Evolutionary conservation across 2,797 vertebrate genomes (phyloP), one percentile per base, ranked within the genome.

Genomic region (Bryconaethiops microstoma): DNA sequence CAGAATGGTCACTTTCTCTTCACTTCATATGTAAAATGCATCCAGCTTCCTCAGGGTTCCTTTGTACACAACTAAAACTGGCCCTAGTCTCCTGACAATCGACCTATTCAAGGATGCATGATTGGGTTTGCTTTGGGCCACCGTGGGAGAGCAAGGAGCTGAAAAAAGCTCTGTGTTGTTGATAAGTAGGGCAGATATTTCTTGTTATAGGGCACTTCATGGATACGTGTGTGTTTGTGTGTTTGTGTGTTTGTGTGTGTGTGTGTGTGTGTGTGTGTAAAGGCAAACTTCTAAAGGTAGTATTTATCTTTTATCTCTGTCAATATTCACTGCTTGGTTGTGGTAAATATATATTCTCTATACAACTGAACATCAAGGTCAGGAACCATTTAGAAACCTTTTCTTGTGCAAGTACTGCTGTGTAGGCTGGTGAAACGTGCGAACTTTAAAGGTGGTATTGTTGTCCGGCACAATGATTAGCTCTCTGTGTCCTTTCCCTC

Each of bases 71-170:
- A 72, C 54, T 64, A 74, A 35, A 73, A 78, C 81, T 78, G 67
- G 74, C 57, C 73, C 40, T 39, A 81, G 67, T 50, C 45, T 64
- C 45, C 4, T 12, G 77, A 87, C 86, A 87, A 85, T 85, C 10
- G 48, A 35, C 75, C 65, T 82, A 85, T 87, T 87, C 74, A 85
- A 59, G 40, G 78, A 25, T 23, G 19, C 3, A 59, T 67, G 82
- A 82, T 82, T 82, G 73, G 74, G 76, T 81, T 86, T 84, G 78
- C 48, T 63, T 84, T 65, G 19, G 69, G 59, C 40, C 39, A 42
- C 55, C 1, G 35, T 64, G 77, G 54, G 54, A 77, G 70, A 73
- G 50, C 5, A 10, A 16, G 42, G 9, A 60, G 50, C 72, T 57
- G 54, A 48, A 78, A 68, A 54, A 42, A 57, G 74, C 25, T 23